Evolutionary conservation across 92 coral and sea anemone genomes (phyloP).

Genomic region (Blastomussa wellsi): DNA sequence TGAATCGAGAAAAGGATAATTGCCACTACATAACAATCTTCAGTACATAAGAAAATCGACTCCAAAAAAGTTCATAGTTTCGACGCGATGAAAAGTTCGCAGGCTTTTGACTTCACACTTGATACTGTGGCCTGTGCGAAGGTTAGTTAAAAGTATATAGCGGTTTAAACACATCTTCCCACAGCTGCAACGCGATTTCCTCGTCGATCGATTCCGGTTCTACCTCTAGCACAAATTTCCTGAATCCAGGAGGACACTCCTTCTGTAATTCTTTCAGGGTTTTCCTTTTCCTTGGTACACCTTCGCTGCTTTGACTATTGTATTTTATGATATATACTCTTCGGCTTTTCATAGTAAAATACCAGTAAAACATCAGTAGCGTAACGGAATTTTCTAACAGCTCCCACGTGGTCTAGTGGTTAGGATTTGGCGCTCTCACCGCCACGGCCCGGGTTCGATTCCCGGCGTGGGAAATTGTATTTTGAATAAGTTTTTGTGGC

Average conservation of each 20-base stretch:
- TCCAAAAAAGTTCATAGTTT: background rate
- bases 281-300: background rate
- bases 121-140: background rate
- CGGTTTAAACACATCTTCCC: constrained; percentile 8
- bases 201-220: background rate
- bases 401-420: constrained; percentile 69
- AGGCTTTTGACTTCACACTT: background rate
- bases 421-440: constrained; percentile 89
- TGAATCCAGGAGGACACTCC: background rate
- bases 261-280: background rate
- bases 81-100: background rate
- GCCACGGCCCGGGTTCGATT: constrained; percentile 86
- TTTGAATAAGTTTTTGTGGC: no score
- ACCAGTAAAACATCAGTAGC: no score
- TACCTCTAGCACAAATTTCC: background rate
- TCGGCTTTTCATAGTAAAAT: no score
- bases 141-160: background rate
- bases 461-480: constrained; percentile 67
- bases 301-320: background rate
- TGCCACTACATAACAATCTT: background rate
- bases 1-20: background rate
- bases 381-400: no score
- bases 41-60: background rate
- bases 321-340: no score
- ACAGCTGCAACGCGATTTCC: constrained; percentile 6